These are phyloP conservation scores for Caretta caretta DNA, from an alignment of 2,113 vertebrate genomes.

Conservation along the genomic window DNA sequence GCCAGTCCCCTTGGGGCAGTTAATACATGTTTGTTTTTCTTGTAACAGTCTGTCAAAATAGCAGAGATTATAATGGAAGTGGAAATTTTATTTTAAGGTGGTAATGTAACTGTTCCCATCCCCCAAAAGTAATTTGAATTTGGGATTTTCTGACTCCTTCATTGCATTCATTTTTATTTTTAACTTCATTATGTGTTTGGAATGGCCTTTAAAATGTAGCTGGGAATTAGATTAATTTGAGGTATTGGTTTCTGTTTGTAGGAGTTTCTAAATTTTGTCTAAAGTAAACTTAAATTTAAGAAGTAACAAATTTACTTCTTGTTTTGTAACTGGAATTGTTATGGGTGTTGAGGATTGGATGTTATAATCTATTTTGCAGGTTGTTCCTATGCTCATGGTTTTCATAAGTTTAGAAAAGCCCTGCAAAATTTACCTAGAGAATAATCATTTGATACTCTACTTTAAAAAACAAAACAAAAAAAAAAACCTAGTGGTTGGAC, in stretches of 20 bases:
- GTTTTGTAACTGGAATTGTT: accelerated
- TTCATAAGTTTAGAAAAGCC: neutral
- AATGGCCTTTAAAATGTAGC: accelerated
- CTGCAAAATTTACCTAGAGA: neutral
- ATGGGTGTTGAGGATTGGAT: neutral
- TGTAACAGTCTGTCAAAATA: neutral
- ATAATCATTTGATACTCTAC: neutral
- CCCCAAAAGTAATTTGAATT: neutral
- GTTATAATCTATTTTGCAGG: neutral
- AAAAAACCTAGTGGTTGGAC: neutral
- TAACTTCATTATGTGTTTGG: accelerated
- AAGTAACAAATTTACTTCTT: accelerated
- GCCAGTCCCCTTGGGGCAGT: neutral
- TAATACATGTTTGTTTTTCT: neutral
- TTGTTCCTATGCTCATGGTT: neutral
- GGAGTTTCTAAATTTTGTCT: neutral
- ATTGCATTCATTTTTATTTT: neutral
- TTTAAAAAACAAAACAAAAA: neutral
- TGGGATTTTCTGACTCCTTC: neutral
- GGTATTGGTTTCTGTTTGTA: accelerated
- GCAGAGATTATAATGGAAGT: neutral
- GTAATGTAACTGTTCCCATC: neutral
- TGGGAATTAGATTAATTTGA: neutral
- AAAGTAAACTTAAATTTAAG: neutral
- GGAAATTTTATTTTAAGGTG: neutral